Base-by-base conservation (phyloP, 2,797 vertebrate species). In the Ataeniobius toweri region DNA sequence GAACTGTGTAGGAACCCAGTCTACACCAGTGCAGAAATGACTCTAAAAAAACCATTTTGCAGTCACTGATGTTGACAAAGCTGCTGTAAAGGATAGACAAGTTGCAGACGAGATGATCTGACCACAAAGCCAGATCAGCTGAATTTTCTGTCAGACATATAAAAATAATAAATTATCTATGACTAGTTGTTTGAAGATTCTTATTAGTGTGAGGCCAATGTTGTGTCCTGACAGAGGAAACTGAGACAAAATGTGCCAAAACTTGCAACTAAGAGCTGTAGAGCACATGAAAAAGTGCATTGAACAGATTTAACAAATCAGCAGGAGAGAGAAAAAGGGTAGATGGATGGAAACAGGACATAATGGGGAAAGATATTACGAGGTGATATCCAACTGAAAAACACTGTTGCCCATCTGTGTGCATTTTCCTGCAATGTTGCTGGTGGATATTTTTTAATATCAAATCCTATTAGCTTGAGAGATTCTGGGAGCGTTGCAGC, bases 381-480 rank as follows among this genome's bases (percentile, higher is more conserved):
- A 44, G 78, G 67, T 67, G 14, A 55, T 48, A 68, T 76, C 71
- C 70, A 81, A 82, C 51, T 84, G 78, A 86, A 93, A 91, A 90
- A 79, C 79, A 83, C 80, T 78, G 28, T 44, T 80, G 78, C 70
- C 79, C 56, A 74, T 89, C 75, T 84, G 77, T 92, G 78, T 86
- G 86, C 80, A 85, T 86, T 92, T 91, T 87, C 79, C 80, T 69
- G 86, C 90, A 91, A 91, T 90, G 88, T 86, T 86, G 89, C 89
- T 89, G 84, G 89, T 92, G 90, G 95, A 93, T 91, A 95, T 94
- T 95, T 95, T 94, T 94, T 89, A 91, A 94, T 93, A 94, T 93
- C 92, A 95, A 95, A 96, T 96, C 94, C 94, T 95, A 95, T 96
- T 95, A 96, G 93, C 89, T 88, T 82, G 89, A 95, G 92, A 95